Evolutionary conservation across 1,140 invertebrate species (phyloP).

Genomic region (Melipona quadrifasciata): DNA sequence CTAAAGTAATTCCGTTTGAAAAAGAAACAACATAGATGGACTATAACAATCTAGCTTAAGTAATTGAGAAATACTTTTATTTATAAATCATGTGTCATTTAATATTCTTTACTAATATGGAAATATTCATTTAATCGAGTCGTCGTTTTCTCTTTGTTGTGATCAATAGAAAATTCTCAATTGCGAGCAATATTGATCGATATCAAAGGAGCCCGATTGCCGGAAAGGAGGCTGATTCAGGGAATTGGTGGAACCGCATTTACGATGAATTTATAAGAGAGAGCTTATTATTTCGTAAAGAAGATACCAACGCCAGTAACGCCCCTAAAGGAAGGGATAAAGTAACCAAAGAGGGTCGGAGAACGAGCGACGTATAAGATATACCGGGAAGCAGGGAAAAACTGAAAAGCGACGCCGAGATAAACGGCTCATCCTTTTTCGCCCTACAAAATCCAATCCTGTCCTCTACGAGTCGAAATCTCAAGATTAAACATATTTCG

Average conservation of each 20-base stretch:
- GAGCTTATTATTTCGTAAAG: conserved; percentile 76
- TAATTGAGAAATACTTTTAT: not conserved
- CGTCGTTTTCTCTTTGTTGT: not conserved
- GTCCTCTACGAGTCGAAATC: conserved; percentile 71
- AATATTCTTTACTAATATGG: not conserved
- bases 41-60: not conserved
- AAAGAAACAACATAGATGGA: not conserved
- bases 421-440: conserved; percentile 80
- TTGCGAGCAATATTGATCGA: not conserved
- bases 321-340: conserved; percentile 69
- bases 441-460: conserved; percentile 74
- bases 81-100: not conserved
- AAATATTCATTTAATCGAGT: not conserved
- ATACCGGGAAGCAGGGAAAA: conserved; percentile 67
- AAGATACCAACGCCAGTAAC: conserved; percentile 68
- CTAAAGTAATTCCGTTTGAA: conserved; percentile 3
- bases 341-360: conserved; percentile 65
- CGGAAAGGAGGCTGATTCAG: conserved; percentile 16
- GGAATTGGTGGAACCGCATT: not conserved
- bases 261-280: conserved; percentile 81
- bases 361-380: conserved; percentile 43
- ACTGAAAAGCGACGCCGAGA: conserved; percentile 81
- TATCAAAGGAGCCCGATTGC: not conserved
- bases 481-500: conserved; percentile 76
- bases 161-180: not conserved